phyloP scores from a whole-genome alignment of 2,797 vertebrate genomes.

The Acrossocheilus wenchowensis region DNA sequence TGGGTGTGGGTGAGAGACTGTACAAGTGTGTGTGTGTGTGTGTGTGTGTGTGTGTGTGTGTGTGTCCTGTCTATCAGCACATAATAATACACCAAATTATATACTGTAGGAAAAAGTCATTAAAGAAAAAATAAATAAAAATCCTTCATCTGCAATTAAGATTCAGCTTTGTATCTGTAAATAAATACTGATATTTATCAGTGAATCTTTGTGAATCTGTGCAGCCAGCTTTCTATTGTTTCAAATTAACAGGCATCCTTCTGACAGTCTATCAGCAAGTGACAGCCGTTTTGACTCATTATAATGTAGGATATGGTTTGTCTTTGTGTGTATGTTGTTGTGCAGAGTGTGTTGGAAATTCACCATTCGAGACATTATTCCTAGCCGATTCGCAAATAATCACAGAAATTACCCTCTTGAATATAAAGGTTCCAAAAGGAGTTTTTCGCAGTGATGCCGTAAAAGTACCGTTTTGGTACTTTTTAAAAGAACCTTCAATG shows the following conservation, averaged over 20 bases:
- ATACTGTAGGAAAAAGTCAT: background rate
- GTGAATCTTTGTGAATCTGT: slow-evolving; percentile 2
- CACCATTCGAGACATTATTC: background rate
- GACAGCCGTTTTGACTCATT: slow-evolving; percentile 13
- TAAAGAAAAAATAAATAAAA: background rate
- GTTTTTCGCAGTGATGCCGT: background rate
- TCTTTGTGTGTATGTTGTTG: slow-evolving; percentile 23
- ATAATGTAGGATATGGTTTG: background rate
- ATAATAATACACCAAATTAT: slow-evolving; percentile 38
- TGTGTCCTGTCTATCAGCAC: slow-evolving; percentile 44
- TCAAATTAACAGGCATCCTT: slow-evolving; percentile 27
- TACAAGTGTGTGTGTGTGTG: slow-evolving; percentile 32
- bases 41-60: slow-evolving; percentile 33
- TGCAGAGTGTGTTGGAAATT: background rate
- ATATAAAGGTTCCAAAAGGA: background rate
- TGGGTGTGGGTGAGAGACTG: slow-evolving; percentile 28
- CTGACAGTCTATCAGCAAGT: slow-evolving; percentile 14
- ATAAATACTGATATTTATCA: background rate
- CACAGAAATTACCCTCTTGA: background rate
- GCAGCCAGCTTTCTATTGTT: slow-evolving; percentile 20
- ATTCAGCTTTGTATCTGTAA: background rate
- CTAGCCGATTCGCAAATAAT: background rate
- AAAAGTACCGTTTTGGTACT: background rate
- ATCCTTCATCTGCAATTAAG: background rate
- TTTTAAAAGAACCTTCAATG: background rate